These are phyloP conservation scores for Marasmarcha lunaedactyla DNA, from an alignment of 2,888 invertebrate species.

Conservation along the genomic window DNA sequence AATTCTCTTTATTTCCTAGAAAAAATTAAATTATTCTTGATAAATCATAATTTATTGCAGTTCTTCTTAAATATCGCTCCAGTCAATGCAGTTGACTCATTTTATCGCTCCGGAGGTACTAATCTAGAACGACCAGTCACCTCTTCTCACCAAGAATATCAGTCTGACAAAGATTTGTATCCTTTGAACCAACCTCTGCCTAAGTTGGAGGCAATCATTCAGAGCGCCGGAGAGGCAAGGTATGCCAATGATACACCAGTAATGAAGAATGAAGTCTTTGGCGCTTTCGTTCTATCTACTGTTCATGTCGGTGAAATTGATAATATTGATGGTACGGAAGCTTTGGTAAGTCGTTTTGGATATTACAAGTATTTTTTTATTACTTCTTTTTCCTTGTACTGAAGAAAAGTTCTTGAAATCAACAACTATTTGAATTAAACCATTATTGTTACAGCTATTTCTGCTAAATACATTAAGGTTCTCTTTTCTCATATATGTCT, in stretches of 20 bases:
- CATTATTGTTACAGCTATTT: too few relatives aligned
- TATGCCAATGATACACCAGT: slow-evolving; percentile 75
- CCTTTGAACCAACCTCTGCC: slow-evolving; percentile 77
- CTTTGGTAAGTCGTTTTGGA: slow-evolving; percentile 74
- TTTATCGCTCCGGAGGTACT: slow-evolving; percentile 60
- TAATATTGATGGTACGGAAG: slow-evolving; percentile 68
- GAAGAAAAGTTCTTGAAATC: too few relatives aligned
- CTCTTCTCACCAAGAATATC: slow-evolving; percentile 68
- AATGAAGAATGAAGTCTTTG: slow-evolving; percentile 73
- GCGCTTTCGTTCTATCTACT: slow-evolving; percentile 74
- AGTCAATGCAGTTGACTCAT: slow-evolving; percentile 31
- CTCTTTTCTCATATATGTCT: too few relatives aligned
- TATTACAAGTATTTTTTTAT: too few relatives aligned
- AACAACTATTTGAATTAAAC: too few relatives aligned
- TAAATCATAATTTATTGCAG: too few relatives aligned
- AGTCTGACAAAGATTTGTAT: slow-evolving; percentile 72
- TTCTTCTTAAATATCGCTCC: slow-evolving; percentile 68
- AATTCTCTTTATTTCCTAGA: too few relatives aligned
- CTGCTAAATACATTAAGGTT: too few relatives aligned
- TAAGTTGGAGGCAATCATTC: slow-evolving; percentile 72
- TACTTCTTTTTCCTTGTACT: too few relatives aligned
- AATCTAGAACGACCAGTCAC: slow-evolving; percentile 71
- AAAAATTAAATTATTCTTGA: too few relatives aligned
- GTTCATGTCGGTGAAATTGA: slow-evolving; percentile 68
- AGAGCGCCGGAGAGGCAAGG: slow-evolving; percentile 76